Conservation (phyloP, 2,797 vertebrate species). For the Thripadectes ignobilis region DNA sequence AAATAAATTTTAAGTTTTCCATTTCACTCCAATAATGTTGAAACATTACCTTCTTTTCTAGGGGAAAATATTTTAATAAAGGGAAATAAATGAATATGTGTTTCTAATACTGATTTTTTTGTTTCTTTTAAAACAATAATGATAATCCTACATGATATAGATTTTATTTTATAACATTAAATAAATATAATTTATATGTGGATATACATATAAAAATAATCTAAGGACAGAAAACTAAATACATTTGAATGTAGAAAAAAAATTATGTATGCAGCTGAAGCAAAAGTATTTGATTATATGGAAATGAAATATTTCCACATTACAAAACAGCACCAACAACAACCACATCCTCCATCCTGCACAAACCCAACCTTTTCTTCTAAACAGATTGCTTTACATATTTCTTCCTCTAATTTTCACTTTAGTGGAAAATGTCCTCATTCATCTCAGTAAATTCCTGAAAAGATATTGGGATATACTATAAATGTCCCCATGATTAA, state of each 20-base stretch:
- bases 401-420: neutral
- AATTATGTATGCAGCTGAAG: neutral
- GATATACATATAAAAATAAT: neutral
- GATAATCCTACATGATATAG: neutral
- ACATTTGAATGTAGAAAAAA: neutral
- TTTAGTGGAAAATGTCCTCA: neutral
- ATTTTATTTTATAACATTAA: neutral
- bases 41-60: neutral
- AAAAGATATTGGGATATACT: neutral
- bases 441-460: neutral
- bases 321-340: neutral
- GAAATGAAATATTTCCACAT: neutral
- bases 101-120: neutral
- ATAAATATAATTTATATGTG: neutral
- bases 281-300: neutral
- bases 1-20: neutral
- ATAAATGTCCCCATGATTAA: neutral
- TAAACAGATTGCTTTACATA: neutral
- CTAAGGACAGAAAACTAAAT: neutral
- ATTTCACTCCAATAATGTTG: neutral
- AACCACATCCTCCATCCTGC: neutral
- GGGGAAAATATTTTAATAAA: neutral
- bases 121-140: neutral
- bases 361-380: neutral
- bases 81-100: neutral